Conservation (phyloP, 2,888 invertebrate genomes). For the Rhagonycha lutea region DNA sequence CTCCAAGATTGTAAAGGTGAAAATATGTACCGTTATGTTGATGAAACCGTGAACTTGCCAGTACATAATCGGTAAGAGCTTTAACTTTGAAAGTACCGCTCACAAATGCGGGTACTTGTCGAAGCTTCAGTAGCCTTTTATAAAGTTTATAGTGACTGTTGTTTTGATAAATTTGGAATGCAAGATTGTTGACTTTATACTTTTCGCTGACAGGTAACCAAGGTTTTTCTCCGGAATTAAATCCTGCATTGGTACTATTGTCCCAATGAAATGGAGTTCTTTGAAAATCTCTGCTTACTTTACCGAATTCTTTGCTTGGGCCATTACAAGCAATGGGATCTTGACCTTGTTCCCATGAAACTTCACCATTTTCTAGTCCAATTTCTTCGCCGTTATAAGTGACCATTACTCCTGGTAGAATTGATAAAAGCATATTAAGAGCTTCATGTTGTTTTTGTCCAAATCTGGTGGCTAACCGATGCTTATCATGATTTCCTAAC, state of each 20-base stretch:
- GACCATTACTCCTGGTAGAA: constrained; percentile 83
- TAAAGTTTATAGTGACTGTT: constrained; percentile 69
- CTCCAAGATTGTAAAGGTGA: constrained; percentile 53
- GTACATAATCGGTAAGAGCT: constrained; percentile 14
- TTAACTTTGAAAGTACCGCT: neutral
- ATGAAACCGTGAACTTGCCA: constrained; percentile 22
- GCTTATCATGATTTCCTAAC: constrained; percentile 80
- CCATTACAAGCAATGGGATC: constrained; percentile 64
- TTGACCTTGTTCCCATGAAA: constrained; percentile 56
- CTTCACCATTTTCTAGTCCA: constrained; percentile 66
- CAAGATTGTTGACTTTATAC: constrained; percentile 64
- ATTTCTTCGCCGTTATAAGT: constrained; percentile 89
- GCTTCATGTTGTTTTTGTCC: constrained; percentile 72
- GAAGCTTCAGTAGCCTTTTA: neutral
- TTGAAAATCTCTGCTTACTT: constrained; percentile 71
- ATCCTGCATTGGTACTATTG: constrained; percentile 63
- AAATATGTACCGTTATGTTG: constrained; percentile 3
- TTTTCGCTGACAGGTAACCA: constrained; percentile 74
- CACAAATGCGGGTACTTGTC: constrained; percentile 46
- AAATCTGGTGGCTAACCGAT: constrained; percentile 71
- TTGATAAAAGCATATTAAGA: constrained; percentile 80
- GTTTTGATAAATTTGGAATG: constrained; percentile 51
- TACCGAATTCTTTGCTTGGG: constrained; percentile 63
- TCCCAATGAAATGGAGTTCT: constrained; percentile 86
- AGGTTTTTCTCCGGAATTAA: constrained; percentile 54